phyloP scores from a whole-genome alignment of 2,888 invertebrate genomes.

The Athripsodes cinereus region DNA sequence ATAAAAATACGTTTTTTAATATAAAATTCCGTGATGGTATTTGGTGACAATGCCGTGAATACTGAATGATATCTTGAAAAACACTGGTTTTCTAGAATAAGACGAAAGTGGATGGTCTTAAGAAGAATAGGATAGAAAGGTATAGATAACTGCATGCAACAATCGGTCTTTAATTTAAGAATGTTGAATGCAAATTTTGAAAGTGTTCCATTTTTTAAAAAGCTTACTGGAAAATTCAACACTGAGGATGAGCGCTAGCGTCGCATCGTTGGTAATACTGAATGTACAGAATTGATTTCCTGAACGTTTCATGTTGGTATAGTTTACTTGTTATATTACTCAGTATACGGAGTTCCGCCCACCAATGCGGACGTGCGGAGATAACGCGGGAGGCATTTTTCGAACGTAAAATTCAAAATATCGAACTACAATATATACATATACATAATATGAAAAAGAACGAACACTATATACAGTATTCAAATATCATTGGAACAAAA shows the following conservation, averaged over 20 bases:
- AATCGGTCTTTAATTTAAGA: too few relatives aligned
- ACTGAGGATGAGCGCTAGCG: neutral
- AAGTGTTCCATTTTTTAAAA: neutral
- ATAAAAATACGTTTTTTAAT: too few relatives aligned
- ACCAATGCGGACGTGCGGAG: constrained; percentile 15
- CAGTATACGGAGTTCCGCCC: constrained; percentile 22
- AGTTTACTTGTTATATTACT: neutral
- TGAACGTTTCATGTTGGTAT: neutral
- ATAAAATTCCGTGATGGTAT: too few relatives aligned
- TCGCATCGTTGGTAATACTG: constrained; percentile 1
- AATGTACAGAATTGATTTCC: constrained; percentile 1
- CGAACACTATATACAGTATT: neutral
- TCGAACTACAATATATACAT: neutral
- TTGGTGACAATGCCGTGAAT: too few relatives aligned
- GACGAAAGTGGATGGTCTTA: too few relatives aligned
- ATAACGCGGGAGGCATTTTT: neutral
- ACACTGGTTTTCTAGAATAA: too few relatives aligned
- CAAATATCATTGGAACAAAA: neutral
- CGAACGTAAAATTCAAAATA: constrained; percentile 10
- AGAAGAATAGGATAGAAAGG: too few relatives aligned
- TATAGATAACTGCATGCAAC: too few relatives aligned
- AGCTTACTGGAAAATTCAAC: neutral
- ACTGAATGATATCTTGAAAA: too few relatives aligned
- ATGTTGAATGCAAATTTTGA: too few relatives aligned
- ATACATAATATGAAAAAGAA: neutral